Percentiles rank a stretch among this genome's conserved stretches.
Evolutionary conservation across 2,797 vertebrate species (phyloP).

Genomic region (Myotis findleyi): DNA sequence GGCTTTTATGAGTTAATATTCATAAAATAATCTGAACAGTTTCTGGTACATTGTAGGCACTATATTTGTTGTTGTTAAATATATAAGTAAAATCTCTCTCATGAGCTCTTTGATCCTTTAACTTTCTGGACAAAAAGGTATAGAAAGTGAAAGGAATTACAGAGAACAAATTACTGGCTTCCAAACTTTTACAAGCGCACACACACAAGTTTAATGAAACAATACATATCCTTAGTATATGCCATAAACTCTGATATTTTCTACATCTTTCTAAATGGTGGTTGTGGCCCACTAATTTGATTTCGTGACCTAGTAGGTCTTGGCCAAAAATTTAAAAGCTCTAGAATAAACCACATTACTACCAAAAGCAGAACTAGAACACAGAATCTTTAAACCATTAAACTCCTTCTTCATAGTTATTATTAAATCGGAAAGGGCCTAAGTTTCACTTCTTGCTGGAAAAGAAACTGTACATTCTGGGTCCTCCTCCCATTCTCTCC

Average conservation of each 20-base stretch:
- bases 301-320: conserved; percentile 27
- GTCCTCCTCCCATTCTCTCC: background rate
- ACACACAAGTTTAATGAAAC: conserved; percentile 29
- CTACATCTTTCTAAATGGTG: conserved; percentile 33
- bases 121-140: conserved; percentile 31
- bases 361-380: conserved; percentile 53
- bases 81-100: conserved; percentile 2
- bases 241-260: conserved; percentile 6
- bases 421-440: conserved; percentile 53
- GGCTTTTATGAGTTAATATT: conserved; percentile 34
- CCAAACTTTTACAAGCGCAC: background rate
- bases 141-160: background rate
- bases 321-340: background rate
- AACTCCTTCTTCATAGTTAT: conserved; percentile 52
- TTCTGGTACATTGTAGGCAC: background rate
- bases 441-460: conserved; percentile 76
- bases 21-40: background rate
- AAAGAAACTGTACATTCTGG: conserved; percentile 65
- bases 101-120: conserved; percentile 14
- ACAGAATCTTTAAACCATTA: conserved; percentile 14
- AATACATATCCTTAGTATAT: background rate
- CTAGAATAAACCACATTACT: conserved; percentile 40
- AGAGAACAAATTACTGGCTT: conserved; percentile 24
- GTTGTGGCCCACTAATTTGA: conserved; percentile 16
- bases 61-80: background rate